Evolutionary conservation across 2,113 vertebrate genomes (phyloP), one percentile per base, ranked within the genome.

Genomic region (Seriola rivoliana): DNA sequence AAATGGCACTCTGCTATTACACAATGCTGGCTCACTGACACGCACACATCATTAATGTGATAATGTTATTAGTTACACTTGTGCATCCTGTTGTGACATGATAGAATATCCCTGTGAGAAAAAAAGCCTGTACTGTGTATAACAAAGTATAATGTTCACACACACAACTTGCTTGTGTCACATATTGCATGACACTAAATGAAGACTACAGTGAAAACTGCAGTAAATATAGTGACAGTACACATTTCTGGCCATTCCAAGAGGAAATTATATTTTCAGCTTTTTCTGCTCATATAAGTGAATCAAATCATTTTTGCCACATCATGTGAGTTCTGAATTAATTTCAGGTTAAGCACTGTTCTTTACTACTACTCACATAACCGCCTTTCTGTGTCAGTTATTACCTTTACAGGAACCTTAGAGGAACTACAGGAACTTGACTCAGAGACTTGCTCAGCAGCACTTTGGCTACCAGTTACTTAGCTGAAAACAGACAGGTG

Each of bases 151-250:
- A 55, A 57, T 3, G 19, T 40, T 52, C 25, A 75, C 44, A 76
- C n/a, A 67, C 17, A 42, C 11, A 55, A 4, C 16, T 36, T 21
- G 21, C 44, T 32, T 32, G 14, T 65, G 63, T 64, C 64, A 75
- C 25, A 75, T 44, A 52, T 17, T 52, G 5, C 5, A 52, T 76
- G 63, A 73, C 25, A 64, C 12, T 11, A 14, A 63, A 62, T 68
- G 8, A 71, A 52, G 44, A 46, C 65, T 48, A 70, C 16, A 54
- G 58, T 54, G 62, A 32, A 66, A 76, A 71, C 38, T 46, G 67
- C 42, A 74, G 42, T 64, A 74, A 70, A 68, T 79, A 85, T 66
- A 80, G 67, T 75, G 79, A 82, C 75, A 75, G 75, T 58, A 69
- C 82, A 76, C 75, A 75, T 42, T 29, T 46, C 7, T 77, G 50